Conservation (phyloP, 1,140 invertebrate genomes). For the Sitobion miscanthi region DNA sequence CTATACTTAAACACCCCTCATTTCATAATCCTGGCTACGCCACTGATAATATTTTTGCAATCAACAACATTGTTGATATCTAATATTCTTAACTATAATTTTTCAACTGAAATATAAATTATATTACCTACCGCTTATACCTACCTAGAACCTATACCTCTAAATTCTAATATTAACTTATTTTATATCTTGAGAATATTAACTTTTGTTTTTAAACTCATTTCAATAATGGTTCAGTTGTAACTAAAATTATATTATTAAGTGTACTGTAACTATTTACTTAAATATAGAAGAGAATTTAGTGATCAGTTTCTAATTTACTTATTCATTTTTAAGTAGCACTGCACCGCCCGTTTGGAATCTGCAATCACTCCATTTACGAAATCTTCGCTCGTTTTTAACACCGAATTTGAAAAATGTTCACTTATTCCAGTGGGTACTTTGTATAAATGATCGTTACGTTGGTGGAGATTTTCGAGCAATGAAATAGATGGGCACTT, state of each 20-base stretch:
- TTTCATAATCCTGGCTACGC: no score
- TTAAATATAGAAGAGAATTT: not conserved
- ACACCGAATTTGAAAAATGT: not conserved
- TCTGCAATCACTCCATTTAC: not conserved
- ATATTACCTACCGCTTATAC: not conserved
- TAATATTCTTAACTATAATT: no score
- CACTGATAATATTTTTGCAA: no score
- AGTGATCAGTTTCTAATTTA: not conserved
- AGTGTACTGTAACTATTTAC: not conserved
- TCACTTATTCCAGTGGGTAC: not conserved
- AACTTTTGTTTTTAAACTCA: not conserved
- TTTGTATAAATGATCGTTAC: not conserved
- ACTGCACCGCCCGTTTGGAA: not conserved
- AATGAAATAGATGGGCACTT: not conserved
- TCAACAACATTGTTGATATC: not conserved
- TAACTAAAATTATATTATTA: not conserved
- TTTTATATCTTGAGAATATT: no score
- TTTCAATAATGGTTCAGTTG: not conserved
- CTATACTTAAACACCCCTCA: no score
- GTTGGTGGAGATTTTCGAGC: not conserved
- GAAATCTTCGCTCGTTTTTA: not conserved
- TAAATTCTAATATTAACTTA: not conserved
- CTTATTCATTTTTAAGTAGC: not conserved
- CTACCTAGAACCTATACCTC: not conserved
- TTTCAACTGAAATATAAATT: not conserved